These are phyloP conservation scores for Aporophyla nigra DNA, from an alignment of 2,888 invertebrate genomes.

Conservation along the genomic window DNA sequence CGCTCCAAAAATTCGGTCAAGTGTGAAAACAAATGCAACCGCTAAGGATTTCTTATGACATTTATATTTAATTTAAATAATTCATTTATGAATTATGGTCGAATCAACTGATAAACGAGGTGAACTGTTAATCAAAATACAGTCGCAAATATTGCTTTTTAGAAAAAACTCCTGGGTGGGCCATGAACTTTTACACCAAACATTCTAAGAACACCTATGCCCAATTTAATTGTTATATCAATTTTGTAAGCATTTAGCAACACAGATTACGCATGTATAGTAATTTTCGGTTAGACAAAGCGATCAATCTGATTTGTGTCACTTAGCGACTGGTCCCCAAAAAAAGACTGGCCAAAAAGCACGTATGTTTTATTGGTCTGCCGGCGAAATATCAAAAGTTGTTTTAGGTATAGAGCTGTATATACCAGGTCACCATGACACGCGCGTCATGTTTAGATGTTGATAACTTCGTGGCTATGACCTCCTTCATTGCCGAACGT, in stretches of 20 bases:
- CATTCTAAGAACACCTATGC: slow-evolving; percentile 34
- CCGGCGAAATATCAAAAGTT: slow-evolving; percentile 85
- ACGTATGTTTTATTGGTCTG: slow-evolving; percentile 79
- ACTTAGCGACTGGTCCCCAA: slow-evolving; percentile 56
- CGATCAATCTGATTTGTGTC: slow-evolving; percentile 57
- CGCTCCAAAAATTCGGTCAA: slow-evolving; percentile 59
- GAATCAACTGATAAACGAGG: slow-evolving; percentile 5
- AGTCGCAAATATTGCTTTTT: slow-evolving; percentile 26
- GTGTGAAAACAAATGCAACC: slow-evolving; percentile 53
- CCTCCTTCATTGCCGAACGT: slow-evolving; percentile 84
- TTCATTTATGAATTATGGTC: neutral
- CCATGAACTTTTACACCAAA: slow-evolving; percentile 52
- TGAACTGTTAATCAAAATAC: slow-evolving; percentile 11
- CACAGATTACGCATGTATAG: slow-evolving; percentile 23
- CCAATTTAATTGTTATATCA: slow-evolving; percentile 48
- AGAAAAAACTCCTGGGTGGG: slow-evolving; percentile 1
- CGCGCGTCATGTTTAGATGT: slow-evolving; percentile 81
- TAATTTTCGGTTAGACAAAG: slow-evolving; percentile 30
- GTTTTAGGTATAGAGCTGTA: slow-evolving; percentile 76
- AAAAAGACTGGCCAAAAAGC: slow-evolving; percentile 67
- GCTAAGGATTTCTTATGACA: slow-evolving; percentile 27
- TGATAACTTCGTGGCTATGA: slow-evolving; percentile 83
- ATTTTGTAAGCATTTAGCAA: slow-evolving; percentile 43
- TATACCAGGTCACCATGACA: slow-evolving; percentile 83
- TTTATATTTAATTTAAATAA: slow-evolving; percentile 1